Conservation (phyloP, 2,113 vertebrate genomes). For the Bos javanicus region DNA sequence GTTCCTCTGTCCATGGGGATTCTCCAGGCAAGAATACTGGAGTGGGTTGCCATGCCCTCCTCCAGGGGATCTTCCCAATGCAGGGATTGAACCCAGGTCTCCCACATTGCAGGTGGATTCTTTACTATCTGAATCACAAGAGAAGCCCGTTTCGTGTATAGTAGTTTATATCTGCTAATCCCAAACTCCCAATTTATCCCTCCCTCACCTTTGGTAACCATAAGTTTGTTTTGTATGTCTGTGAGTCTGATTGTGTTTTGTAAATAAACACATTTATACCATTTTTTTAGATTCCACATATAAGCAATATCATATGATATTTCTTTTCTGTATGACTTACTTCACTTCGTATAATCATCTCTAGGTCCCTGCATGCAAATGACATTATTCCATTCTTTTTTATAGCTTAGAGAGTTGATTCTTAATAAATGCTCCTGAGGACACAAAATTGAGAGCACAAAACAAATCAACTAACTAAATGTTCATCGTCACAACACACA, state of each 20-base stretch:
- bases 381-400: background rate
- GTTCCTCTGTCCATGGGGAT: background rate
- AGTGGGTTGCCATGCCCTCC: background rate
- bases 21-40: background rate
- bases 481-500: background rate
- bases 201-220: background rate
- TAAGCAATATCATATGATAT: background rate
- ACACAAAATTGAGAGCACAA: background rate
- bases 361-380: background rate
- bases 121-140: background rate
- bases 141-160: background rate
- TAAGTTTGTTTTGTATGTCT: background rate
- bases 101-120: background rate
- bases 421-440: background rate
- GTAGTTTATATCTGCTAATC: background rate
- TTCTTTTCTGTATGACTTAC: background rate
- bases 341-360: background rate
- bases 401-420: background rate
- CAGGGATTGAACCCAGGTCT: background rate
- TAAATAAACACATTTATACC: background rate
- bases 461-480: background rate
- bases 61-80: background rate
- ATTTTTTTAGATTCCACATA: background rate
- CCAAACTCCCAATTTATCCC: background rate
- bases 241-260: background rate